Conservation (phyloP, 92 coral and sea anemone genomes). For the Porites lobata region DNA sequence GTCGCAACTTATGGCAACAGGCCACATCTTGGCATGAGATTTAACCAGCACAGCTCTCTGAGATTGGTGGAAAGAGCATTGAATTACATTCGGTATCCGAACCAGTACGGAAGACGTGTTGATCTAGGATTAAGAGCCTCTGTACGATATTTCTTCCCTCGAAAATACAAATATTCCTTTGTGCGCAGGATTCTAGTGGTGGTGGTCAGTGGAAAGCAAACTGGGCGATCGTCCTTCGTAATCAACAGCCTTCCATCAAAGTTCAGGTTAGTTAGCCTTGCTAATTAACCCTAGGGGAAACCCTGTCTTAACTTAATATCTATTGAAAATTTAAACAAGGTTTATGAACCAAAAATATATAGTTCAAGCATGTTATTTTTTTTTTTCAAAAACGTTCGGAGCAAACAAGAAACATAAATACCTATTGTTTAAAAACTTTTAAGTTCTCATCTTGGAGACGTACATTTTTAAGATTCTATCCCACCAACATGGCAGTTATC, state of each 20-base stretch:
- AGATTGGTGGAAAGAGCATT: slow-evolving; percentile 16
- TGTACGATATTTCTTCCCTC: slow-evolving; percentile 30
- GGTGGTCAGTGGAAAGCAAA: slow-evolving; percentile 47
- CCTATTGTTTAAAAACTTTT: too few species aligned
- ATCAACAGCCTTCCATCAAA: slow-evolving; percentile 23
- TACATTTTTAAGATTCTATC: too few species aligned
- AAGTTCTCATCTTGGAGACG: too few species aligned
- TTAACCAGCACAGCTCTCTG: slow-evolving; percentile 43
- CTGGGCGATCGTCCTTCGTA: slow-evolving; percentile 25
- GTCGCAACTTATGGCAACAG: slow-evolving; percentile 48
- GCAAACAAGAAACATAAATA: too few species aligned
- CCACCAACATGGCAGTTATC: too few species aligned
- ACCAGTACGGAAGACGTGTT: slow-evolving; percentile 37
- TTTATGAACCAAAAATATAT: too few species aligned
- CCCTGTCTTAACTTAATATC: neutral
- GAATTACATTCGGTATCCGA: slow-evolving; percentile 46
- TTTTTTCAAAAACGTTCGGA: too few species aligned
- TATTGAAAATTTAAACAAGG: too few species aligned
- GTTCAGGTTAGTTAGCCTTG: neutral
- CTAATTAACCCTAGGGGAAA: neutral
- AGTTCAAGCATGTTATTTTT: too few species aligned
- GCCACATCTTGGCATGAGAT: slow-evolving; percentile 49
- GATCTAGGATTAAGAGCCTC: slow-evolving; percentile 39
- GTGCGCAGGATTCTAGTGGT: slow-evolving; percentile 50
- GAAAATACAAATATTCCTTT: slow-evolving; percentile 20